Conservation (phyloP, 2,113 vertebrate species). For the Eurypyga helias region DNA sequence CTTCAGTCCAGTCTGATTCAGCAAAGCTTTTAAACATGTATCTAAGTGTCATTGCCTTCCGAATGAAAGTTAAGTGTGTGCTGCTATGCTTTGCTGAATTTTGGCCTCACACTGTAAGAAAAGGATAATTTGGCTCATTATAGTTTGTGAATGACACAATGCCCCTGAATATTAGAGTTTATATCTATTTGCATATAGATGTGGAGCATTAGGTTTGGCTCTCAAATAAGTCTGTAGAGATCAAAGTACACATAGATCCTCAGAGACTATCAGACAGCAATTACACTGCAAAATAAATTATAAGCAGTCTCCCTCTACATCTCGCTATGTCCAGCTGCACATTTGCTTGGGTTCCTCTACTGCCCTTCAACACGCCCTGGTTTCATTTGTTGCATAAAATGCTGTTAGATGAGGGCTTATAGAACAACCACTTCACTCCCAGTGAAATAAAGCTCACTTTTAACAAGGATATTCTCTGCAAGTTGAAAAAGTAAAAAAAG, state of each 20-base stretch:
- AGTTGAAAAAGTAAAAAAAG: not conserved
- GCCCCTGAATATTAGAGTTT: slow-evolving; percentile 57
- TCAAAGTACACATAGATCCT: slow-evolving; percentile 60
- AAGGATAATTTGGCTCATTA: slow-evolving; percentile 56
- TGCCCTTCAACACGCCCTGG: slow-evolving; percentile 30
- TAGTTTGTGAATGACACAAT: slow-evolving; percentile 63
- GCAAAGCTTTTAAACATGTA: not conserved
- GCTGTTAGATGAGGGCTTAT: not conserved
- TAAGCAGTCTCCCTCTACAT: not conserved
- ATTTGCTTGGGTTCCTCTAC: slow-evolving; percentile 19
- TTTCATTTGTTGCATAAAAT: slow-evolving; percentile 26
- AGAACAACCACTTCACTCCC: not conserved
- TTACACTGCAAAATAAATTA: slow-evolving; percentile 56
- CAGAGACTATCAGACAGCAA: slow-evolving; percentile 32
- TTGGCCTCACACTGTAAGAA: slow-evolving; percentile 33
- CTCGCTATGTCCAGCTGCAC: slow-evolving; percentile 2
- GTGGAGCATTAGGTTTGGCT: slow-evolving; percentile 34
- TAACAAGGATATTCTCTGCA: not conserved
- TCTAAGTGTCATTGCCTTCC: slow-evolving; percentile 36
- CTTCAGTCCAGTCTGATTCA: slow-evolving; percentile 2
- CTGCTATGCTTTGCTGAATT: slow-evolving; percentile 57
- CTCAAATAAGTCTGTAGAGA: slow-evolving; percentile 28
- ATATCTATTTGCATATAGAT: slow-evolving; percentile 63
- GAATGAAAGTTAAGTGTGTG: slow-evolving; percentile 25
- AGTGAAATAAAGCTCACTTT: not conserved